Percentiles rank a stretch among this genome's conserved stretches.
Evolutionary conservation across 1,140 invertebrate species (phyloP).

Genomic region (Alviniconcha marisindica): DNA sequence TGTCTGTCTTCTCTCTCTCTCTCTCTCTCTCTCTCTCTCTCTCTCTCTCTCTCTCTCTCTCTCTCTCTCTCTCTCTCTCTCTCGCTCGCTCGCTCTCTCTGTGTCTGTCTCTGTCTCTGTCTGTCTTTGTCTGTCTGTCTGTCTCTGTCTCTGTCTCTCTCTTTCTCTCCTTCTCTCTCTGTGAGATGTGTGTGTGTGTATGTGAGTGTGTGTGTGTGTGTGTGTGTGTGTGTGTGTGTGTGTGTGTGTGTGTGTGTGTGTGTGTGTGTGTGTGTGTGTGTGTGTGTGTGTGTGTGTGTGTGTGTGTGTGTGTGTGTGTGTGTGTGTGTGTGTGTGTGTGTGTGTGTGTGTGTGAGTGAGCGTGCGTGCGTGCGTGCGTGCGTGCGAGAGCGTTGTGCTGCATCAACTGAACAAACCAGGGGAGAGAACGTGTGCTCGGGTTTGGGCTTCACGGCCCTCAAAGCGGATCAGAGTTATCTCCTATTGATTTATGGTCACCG

Average conservation of each 20-base stretch:
- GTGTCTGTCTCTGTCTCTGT: not conserved
- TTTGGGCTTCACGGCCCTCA: no score
- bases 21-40: not conserved
- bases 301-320: constrained; percentile 9
- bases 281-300: constrained; percentile 6
- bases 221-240: not conserved
- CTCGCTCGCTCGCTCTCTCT: not conserved
- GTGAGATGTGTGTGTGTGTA: not conserved
- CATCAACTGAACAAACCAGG: no score
- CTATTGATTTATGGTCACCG: no score
- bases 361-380: not conserved
- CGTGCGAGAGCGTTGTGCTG: not conserved
- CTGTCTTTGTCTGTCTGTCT: not conserved
- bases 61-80: not conserved
- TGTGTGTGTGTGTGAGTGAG: not conserved
- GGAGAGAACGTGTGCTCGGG: no score
- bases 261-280: constrained; percentile 16
- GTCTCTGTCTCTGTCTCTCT: no score
- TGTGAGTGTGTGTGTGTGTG: constrained; percentile 3
- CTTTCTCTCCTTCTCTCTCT: no score
- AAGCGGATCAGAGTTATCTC: no score
- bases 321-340: constrained; percentile 16
- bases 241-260: not conserved
- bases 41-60: constrained; percentile 2
- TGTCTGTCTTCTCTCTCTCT: no score